phyloP scores from a whole-genome alignment of 2,888 invertebrate species.

The Lamellibrachia satsuma region DNA sequence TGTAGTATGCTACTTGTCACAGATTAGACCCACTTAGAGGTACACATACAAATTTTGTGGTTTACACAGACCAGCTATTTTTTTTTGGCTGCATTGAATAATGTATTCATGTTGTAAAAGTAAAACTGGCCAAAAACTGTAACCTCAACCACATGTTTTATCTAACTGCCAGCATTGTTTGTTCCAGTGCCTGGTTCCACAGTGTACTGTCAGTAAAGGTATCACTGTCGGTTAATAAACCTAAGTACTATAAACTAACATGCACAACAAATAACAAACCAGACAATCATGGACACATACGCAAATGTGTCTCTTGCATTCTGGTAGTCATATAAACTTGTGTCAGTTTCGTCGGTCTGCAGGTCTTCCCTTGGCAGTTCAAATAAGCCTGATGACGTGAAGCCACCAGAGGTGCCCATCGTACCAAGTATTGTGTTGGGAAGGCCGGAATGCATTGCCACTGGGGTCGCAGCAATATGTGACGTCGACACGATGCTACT shows the following conservation, averaged over 20 bases:
- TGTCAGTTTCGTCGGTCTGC: conserved; percentile 41
- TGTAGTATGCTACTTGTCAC: not conserved
- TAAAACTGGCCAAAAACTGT: not conserved
- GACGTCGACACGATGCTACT: not conserved
- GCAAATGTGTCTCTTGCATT: conserved; percentile 35
- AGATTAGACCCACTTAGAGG: not conserved
- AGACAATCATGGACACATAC: conserved; percentile 28
- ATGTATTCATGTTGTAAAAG: too few species aligned
- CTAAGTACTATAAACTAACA: not conserved
- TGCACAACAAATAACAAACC: conserved; percentile 14
- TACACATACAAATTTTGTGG: not conserved
- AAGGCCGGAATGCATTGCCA: not conserved
- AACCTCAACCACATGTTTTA: not conserved
- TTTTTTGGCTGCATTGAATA: not conserved
- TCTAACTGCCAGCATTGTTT: conserved; percentile 13
- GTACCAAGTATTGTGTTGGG: not conserved
- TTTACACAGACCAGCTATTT: not conserved
- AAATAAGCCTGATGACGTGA: conserved; percentile 17
- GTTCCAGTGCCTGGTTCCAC: conserved; percentile 12
- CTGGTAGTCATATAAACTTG: conserved; percentile 43
- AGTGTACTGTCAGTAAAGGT: not conserved
- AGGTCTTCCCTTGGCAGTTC: conserved; percentile 13
- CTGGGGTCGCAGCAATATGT: not conserved
- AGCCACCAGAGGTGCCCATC: not conserved
- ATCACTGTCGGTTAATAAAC: not conserved